A percentile compares a stretch with the other conserved stretches of the same genome.
Conservation (phyloP, 2,888 invertebrate genomes). For the Tiliacea citrago region DNA sequence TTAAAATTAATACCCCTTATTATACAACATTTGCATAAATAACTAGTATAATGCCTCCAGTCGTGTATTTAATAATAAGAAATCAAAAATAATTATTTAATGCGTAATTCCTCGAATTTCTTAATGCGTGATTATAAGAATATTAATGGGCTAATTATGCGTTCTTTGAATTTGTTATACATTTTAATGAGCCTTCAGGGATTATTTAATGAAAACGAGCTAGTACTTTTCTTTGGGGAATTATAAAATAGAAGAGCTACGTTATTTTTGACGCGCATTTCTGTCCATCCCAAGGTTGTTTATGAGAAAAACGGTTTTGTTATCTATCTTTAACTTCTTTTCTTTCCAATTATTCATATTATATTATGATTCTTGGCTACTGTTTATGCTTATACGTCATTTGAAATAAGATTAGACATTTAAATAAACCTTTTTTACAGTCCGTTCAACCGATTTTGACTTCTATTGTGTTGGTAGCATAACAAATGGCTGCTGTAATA, state of each 20-base stretch:
- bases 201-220: slow-evolving; percentile 42
- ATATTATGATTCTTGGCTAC: background rate
- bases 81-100: slow-evolving; percentile 31
- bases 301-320: background rate
- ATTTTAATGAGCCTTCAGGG: slow-evolving; percentile 45
- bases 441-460: too few species aligned
- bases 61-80: slow-evolving; percentile 19
- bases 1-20: too few species aligned
- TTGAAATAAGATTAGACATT: too few species aligned
- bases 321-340: background rate
- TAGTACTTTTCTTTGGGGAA: slow-evolving; percentile 10
- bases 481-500: too few species aligned
- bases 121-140: slow-evolving; percentile 46
- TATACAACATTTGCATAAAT: too few species aligned
- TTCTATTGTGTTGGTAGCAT: too few species aligned
- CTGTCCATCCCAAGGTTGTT: background rate
- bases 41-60: background rate
- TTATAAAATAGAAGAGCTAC: slow-evolving; percentile 2
- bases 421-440: too few species aligned
- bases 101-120: slow-evolving; percentile 34
- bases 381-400: background rate
- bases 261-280: background rate
- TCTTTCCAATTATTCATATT: background rate
- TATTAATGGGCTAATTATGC: slow-evolving; percentile 50
- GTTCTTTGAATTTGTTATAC: slow-evolving; percentile 44